Evolutionary conservation across 92 coral and sea anemone genomes (phyloP), one percentile per base, ranked within the genome.

Genomic region (Montipora capitata): DNA sequence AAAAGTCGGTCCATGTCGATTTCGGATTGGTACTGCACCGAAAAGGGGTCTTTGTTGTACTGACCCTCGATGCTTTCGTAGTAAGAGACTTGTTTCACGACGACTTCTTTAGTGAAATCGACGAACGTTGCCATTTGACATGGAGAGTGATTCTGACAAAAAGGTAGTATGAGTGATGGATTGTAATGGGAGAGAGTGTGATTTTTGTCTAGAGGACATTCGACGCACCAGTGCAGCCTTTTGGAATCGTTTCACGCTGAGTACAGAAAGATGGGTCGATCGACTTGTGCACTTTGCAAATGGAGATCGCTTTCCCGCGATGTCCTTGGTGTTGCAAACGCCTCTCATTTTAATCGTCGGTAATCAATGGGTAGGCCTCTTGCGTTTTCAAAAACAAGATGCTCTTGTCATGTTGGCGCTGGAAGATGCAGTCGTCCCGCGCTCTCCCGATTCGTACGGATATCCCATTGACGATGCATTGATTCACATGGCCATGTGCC

Each of bases 11-110:
- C 15, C 16, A 40, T 38, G 57, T 13, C 16, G 59, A 44, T 73
- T 20, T 9, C 4, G 6, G 39, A 43, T 73, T 20, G 38, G 59
- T 73, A 73, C 11, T 38, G 78, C 16, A 73, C 40, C 5, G 78
- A 73, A 10, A 73, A 73, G 3, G 78, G 78, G 16, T 73, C 78
- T n/a, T 73, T 17, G 7, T 73, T 73, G 59, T 4, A 44, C 1
- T 73, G 59, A 10, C 78, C 78, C 2, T 2, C 35, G 3, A n/a
- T 4, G 2, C 40, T 12, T 17, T 44, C 78, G 78, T 73, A 73
- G 16, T 44, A 73, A 1, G 27, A 35, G 4, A 44, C 27, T 51
- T 73, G 78, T 5, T 3, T 10, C 6, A 0, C 9, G 35, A 73
- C 61, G 58, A 44, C 11, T 2, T 12, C 38, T 2, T 14, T 7